Evolutionary conservation across 2,888 invertebrate species (phyloP).

Genomic region (Apodemia mormo): DNA sequence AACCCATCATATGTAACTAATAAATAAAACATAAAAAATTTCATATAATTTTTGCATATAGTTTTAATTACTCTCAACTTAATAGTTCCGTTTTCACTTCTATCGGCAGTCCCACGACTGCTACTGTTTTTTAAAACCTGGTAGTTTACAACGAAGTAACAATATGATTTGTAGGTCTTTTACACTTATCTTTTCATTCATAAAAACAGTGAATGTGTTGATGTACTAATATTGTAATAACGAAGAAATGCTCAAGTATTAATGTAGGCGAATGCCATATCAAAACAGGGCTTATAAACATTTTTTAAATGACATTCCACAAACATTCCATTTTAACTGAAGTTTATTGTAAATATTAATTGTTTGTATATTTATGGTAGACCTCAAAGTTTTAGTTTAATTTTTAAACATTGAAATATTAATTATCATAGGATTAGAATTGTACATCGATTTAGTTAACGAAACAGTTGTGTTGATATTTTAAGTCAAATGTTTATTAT

Average conservation of each 20-base stretch:
- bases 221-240: slow-evolving; percentile 57
- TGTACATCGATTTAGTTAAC: slow-evolving; percentile 25
- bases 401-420: slow-evolving; percentile 39
- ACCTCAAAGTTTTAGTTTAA: slow-evolving; percentile 49
- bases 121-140: no score
- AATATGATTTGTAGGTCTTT: slow-evolving; percentile 11
- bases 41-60: no score
- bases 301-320: slow-evolving; percentile 45
- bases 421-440: slow-evolving; percentile 27
- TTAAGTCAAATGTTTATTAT: slow-evolving; percentile 58
- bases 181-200: slow-evolving; percentile 23
- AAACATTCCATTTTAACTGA: slow-evolving; percentile 48
- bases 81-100: no score
- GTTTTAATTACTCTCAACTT: no score
- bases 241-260: slow-evolving; percentile 75
- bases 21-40: no score
- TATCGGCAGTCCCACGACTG: no score
- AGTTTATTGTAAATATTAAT: slow-evolving; percentile 61
- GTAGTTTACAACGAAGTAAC: slow-evolving; percentile 57
- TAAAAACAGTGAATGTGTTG: slow-evolving; percentile 79
- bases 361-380: slow-evolving; percentile 65
- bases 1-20: no score
- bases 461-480: slow-evolving; percentile 43
- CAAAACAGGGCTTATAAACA: slow-evolving; percentile 49
- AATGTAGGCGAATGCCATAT: slow-evolving; percentile 72